These are phyloP conservation scores for Xestia rhomboidea DNA, from an alignment of 2,888 invertebrate species.

Conservation along the genomic window DNA sequence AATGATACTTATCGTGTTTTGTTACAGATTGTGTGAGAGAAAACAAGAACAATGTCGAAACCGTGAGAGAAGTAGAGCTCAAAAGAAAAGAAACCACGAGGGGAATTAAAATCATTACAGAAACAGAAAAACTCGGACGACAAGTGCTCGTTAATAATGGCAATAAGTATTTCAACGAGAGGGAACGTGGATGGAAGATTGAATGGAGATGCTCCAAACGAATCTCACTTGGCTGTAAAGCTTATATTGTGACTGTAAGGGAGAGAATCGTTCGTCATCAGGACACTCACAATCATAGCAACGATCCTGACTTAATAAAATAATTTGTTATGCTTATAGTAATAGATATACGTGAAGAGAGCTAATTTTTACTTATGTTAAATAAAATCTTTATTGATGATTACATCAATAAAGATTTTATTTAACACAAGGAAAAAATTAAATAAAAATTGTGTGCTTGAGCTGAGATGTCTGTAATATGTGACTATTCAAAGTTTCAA, in stretches of 20 bases:
- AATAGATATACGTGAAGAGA: too few species aligned
- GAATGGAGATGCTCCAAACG: slow-evolving; percentile 60
- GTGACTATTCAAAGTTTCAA: too few species aligned
- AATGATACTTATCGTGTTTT: neutral
- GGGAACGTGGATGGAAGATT: slow-evolving; percentile 49
- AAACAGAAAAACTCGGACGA: slow-evolving; percentile 26
- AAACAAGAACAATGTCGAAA: slow-evolving; percentile 2
- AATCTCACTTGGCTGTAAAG: slow-evolving; percentile 50
- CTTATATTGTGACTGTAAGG: slow-evolving; percentile 66
- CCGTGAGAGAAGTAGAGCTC: neutral
- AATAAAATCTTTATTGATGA: too few species aligned
- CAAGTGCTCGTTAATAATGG: slow-evolving; percentile 60
- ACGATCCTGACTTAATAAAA: slow-evolving; percentile 10
- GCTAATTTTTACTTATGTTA: too few species aligned
- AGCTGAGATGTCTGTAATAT: too few species aligned
- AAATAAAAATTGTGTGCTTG: too few species aligned
- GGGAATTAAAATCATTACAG: slow-evolving; percentile 13
- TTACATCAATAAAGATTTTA: too few species aligned
- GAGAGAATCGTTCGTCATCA: slow-evolving; percentile 60
- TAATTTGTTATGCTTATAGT: neutral
- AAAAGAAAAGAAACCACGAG: slow-evolving; percentile 1
- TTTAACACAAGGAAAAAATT: too few species aligned
- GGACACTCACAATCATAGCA: slow-evolving; percentile 39
- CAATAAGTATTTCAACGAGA: slow-evolving; percentile 50
- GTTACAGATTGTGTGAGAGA: neutral